phyloP scores from a whole-genome alignment of 1,140 invertebrate genomes.

The Leptoteleia sp. region DNA sequence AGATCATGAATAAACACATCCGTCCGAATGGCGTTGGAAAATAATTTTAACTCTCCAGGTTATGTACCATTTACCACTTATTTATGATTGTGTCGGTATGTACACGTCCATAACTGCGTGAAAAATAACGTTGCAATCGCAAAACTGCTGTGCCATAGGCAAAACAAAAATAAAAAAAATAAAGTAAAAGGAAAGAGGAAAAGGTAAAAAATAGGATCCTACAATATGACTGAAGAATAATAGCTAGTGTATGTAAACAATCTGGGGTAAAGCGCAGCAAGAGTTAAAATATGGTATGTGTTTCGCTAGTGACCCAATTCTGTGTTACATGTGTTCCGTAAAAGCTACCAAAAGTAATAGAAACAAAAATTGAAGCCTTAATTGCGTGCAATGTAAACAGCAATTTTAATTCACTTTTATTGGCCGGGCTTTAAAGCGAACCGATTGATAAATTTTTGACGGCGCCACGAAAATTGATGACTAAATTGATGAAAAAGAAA shows the following conservation, averaged over 20 bases:
- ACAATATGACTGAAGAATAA: constrained; percentile 51
- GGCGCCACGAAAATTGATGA: not conserved
- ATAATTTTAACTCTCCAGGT: constrained; percentile 27
- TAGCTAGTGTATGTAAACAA: constrained; percentile 53
- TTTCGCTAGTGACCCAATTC: constrained; percentile 31
- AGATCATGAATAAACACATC: constrained; percentile 30
- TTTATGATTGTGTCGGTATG: constrained; percentile 41
- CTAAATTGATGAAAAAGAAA: constrained; percentile 1
- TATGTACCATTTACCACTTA: constrained; percentile 39
- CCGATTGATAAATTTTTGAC: constrained; percentile 16
- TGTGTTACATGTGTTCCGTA: constrained; percentile 9
- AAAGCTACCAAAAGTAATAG: constrained; percentile 21
- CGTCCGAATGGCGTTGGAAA: constrained; percentile 1
- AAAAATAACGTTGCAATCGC: constrained; percentile 51
- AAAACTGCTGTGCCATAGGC: constrained; percentile 7
- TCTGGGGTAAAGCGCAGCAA: constrained; percentile 42
- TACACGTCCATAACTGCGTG: constrained; percentile 32
- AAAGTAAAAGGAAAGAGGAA: too few relatives aligned
- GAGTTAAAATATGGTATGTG: constrained; percentile 42
- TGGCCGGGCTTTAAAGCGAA: not conserved
- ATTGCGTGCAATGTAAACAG: not conserved
- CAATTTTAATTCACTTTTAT: not conserved
- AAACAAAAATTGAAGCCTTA: constrained; percentile 5
- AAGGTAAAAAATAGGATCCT: constrained; percentile 33
- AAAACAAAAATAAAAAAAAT: too few relatives aligned